A percentile compares a stretch with the other conserved stretches of the same genome.
phyloP scores from a whole-genome alignment of 2,888 invertebrate genomes.

The Aphodius granarius region DNA sequence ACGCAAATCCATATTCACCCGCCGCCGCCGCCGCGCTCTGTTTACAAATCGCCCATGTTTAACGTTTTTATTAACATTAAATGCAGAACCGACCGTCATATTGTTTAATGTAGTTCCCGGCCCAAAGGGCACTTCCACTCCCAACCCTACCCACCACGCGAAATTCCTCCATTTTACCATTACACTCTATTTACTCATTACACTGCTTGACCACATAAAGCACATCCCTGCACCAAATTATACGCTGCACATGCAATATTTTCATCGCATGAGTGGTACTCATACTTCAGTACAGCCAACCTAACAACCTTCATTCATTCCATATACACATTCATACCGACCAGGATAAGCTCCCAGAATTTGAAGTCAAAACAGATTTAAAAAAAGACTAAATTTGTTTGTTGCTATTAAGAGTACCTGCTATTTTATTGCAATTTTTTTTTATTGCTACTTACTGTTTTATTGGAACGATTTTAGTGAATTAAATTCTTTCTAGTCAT shows the following conservation, averaged over 20 bases:
- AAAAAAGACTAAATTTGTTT: too few species aligned
- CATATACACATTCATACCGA: too few species aligned
- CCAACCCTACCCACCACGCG: background rate
- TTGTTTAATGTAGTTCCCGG: background rate
- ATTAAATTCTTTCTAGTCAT: too few species aligned
- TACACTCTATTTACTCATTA: background rate
- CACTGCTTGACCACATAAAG: background rate
- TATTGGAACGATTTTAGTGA: too few species aligned
- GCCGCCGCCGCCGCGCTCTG: background rate
- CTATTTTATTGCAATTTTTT: too few species aligned
- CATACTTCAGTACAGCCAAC: background rate
- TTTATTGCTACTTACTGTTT: too few species aligned
- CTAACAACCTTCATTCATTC: too few species aligned
- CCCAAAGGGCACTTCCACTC: slow-evolving; percentile 10
- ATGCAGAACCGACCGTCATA: background rate
- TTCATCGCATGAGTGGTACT: background rate
- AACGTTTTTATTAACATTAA: background rate
- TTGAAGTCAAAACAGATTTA: too few species aligned
- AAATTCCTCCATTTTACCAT: background rate
- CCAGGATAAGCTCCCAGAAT: too few species aligned
- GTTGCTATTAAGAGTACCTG: too few species aligned
- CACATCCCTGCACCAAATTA: background rate
- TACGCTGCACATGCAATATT: background rate
- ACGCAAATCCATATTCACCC: slow-evolving; percentile 1
- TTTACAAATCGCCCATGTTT: background rate